Evolutionary conservation across 37 sponge, comb jelly and placozoan species (phyloP).

Genomic region (Beroe ovata): DNA sequence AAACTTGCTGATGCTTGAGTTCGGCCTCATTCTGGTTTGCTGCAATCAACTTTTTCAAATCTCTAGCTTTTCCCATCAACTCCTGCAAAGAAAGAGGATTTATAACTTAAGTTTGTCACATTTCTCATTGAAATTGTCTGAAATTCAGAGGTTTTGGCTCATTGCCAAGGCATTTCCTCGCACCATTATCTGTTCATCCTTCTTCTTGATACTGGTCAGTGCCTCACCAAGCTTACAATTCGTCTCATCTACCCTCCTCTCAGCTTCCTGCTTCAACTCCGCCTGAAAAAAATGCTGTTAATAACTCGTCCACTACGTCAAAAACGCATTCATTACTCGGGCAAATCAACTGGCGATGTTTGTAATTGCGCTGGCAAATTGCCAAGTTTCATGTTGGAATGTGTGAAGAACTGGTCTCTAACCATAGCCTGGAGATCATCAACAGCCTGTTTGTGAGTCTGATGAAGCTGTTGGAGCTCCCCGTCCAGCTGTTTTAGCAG

Average conservation of each 20-base stretch:
- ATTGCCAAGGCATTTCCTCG: no score
- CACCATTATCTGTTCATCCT: constrained; percentile 41
- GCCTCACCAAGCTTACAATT: constrained; percentile 16
- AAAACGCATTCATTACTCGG: no score
- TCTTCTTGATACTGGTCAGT: constrained; percentile 33
- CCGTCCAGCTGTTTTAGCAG: constrained; percentile 40
- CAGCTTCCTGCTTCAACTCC: background rate
- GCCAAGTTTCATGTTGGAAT: no score
- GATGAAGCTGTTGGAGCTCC: constrained; percentile 56
- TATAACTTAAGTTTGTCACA: no score
- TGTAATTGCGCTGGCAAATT: no score
- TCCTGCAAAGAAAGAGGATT: background rate
- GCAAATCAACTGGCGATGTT: no score
- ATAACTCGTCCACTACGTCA: no score
- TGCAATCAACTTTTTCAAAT: constrained; percentile 37
- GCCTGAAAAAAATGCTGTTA: no score
- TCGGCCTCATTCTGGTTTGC: constrained; percentile 37
- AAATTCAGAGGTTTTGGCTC: no score
- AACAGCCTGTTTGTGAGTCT: constrained; percentile 33
- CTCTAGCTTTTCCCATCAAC: constrained; percentile 25
- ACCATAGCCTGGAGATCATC: constrained; percentile 14
- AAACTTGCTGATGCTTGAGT: background rate
- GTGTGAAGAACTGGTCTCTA: no score
- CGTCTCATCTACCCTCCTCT: constrained; percentile 17
- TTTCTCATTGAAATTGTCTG: no score